These are phyloP conservation scores for Archivesica marissinica DNA, from an alignment of 1,140 invertebrate species.

Conservation along the genomic window DNA sequence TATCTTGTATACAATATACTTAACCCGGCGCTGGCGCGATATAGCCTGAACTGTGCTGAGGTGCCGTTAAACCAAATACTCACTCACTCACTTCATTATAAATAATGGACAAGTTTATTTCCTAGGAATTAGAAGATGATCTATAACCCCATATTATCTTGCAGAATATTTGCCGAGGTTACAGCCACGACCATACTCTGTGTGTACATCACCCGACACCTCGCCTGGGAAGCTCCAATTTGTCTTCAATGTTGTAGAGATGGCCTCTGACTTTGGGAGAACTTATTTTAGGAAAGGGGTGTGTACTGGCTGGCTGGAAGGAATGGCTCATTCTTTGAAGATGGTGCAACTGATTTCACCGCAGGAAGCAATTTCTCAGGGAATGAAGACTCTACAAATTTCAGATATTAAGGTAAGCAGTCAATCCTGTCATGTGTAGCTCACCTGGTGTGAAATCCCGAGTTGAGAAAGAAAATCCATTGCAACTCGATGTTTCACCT, in stretches of 20 bases:
- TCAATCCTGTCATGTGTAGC: too few species aligned
- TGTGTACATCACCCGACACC: conserved; percentile 65
- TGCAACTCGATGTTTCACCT: too few species aligned
- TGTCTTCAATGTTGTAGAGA: conserved; percentile 88
- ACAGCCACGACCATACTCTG: conserved; percentile 81
- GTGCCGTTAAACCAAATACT: too few species aligned
- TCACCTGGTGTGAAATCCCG: too few species aligned
- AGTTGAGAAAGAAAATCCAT: too few species aligned
- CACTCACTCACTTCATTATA: too few species aligned
- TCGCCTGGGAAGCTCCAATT: conserved; percentile 85
- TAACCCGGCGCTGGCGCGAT: too few species aligned
- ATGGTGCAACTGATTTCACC: background rate
- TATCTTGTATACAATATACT: too few species aligned
- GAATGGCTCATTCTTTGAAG: conserved; percentile 42
- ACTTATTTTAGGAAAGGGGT: conserved; percentile 86
- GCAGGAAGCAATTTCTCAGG: background rate
- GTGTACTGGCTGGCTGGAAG: conserved; percentile 88
- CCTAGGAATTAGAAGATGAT: too few species aligned
- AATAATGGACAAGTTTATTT: too few species aligned
- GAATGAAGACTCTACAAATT: background rate
- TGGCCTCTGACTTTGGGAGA: conserved; percentile 80
- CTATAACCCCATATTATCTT: too few species aligned
- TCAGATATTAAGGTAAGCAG: conserved; percentile 14
- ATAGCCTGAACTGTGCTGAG: too few species aligned
- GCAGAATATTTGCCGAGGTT: conserved; percentile 80